Conservation (phyloP, 2,888 invertebrate genomes). For the Carpatolechia fugitivella region DNA sequence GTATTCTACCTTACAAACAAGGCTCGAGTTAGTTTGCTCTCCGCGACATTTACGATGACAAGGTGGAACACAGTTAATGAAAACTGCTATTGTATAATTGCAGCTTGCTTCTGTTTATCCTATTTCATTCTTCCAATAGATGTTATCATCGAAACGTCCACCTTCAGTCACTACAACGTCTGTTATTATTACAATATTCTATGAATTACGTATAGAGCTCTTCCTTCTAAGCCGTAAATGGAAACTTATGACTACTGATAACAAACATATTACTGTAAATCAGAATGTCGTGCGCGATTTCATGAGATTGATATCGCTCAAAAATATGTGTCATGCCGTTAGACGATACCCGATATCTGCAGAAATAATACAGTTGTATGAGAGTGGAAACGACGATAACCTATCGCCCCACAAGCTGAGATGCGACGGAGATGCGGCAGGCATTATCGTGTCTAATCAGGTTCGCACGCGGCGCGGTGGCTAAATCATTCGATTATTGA, state of each 20-base stretch:
- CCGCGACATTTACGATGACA: conserved; percentile 7
- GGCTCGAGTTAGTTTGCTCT: not conserved
- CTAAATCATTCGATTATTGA: conserved; percentile 79
- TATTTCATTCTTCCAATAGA: conserved; percentile 31
- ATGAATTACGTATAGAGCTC: conserved; percentile 23
- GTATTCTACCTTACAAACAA: not conserved
- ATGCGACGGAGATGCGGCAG: conserved; percentile 58
- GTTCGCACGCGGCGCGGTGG: conserved; percentile 78
- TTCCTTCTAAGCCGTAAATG: conserved; percentile 41
- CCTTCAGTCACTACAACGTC: conserved; percentile 33
- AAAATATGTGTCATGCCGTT: conserved; percentile 70
- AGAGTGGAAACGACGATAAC: conserved; percentile 61
- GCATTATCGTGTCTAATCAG: conserved; percentile 77
- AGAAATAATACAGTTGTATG: conserved; percentile 63
- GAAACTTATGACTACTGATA: conserved; percentile 52
- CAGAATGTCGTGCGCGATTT: conserved; percentile 54
- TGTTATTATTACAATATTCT: conserved; percentile 37
- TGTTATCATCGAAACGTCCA: conserved; percentile 34
- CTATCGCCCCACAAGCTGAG: conserved; percentile 59
- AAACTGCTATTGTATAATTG: conserved; percentile 32
- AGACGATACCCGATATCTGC: conserved; percentile 45
- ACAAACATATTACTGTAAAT: conserved; percentile 60
- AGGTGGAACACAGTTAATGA: conserved; percentile 15
- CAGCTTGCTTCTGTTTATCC: conserved; percentile 30
- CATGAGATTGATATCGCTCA: conserved; percentile 62